Conservation (phyloP, 2,888 invertebrate species). For the Ophion obscuratus region DNA sequence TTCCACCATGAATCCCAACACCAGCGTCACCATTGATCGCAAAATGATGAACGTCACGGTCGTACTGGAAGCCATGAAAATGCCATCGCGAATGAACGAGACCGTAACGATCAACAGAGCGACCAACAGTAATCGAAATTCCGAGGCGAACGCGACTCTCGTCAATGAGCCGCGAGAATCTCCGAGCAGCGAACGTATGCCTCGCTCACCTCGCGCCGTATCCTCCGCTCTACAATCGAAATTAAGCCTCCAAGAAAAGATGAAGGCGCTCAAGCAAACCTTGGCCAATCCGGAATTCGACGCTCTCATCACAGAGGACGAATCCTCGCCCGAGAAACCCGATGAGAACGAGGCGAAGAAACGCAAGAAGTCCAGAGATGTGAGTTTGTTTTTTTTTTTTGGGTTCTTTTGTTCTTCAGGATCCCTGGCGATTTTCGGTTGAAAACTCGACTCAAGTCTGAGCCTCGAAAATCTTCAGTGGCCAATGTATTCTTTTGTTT, state of each 20-base stretch:
- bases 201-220: conserved; percentile 27
- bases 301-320: conserved; percentile 80
- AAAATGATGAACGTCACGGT: conserved; percentile 78
- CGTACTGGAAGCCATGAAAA: conserved; percentile 74
- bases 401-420: neutral
- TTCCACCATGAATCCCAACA: conserved; percentile 80
- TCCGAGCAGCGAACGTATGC: neutral
- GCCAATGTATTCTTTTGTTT: neutral
- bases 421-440: neutral
- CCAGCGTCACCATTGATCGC: conserved; percentile 69
- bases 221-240: conserved; percentile 37
- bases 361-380: conserved; percentile 32
- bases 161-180: conserved; percentile 29
- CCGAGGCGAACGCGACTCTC: conserved; percentile 28
- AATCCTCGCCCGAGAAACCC: conserved; percentile 78
- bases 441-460: neutral
- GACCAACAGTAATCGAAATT: neutral
- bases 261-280: conserved; percentile 58
- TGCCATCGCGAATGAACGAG: conserved; percentile 70
- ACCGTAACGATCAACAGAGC: conserved; percentile 75
- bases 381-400: neutral
- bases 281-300: conserved; percentile 70
- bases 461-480: neutral
- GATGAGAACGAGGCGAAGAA: conserved; percentile 50
- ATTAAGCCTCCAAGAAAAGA: conserved; percentile 51